These are phyloP conservation scores for Arctopsyche grandis DNA, from an alignment of 1,140 invertebrate genomes.

Conservation along the genomic window DNA sequence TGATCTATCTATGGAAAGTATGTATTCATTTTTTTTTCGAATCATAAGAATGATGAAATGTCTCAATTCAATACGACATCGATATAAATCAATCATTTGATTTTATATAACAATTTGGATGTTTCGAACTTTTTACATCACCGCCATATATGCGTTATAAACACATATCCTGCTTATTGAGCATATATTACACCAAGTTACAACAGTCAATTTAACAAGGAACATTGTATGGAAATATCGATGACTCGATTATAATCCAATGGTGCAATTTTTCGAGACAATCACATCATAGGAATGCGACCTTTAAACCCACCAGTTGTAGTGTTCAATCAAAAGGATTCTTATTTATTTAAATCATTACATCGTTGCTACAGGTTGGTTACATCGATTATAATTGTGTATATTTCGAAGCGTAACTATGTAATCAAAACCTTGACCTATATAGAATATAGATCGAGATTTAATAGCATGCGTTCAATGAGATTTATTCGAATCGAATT, in stretches of 20 bases:
- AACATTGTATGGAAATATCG: background rate
- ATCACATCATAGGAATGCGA: background rate
- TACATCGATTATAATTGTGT: no score
- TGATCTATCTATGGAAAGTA: no score
- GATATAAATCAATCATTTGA: no score
- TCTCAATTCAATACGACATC: background rate
- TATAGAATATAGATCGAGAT: background rate
- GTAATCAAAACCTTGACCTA: no score
- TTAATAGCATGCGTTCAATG: background rate
- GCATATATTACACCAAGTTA: background rate
- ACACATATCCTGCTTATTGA: no score
- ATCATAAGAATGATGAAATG: background rate
- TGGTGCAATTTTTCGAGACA: background rate
- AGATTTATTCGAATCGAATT: slow-evolving; percentile 18
- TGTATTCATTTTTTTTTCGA: no score
- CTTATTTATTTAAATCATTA: background rate
- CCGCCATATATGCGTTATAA: no score
- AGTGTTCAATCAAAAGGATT: background rate
- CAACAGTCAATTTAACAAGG: no score
- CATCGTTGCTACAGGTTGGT: no score
- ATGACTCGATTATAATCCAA: background rate
- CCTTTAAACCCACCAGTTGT: background rate
- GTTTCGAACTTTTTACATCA: no score
- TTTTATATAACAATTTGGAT: no score
- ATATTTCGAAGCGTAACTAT: no score